phyloP scores from a whole-genome alignment of 2,888 invertebrate species.

The Nomada fucata region DNA sequence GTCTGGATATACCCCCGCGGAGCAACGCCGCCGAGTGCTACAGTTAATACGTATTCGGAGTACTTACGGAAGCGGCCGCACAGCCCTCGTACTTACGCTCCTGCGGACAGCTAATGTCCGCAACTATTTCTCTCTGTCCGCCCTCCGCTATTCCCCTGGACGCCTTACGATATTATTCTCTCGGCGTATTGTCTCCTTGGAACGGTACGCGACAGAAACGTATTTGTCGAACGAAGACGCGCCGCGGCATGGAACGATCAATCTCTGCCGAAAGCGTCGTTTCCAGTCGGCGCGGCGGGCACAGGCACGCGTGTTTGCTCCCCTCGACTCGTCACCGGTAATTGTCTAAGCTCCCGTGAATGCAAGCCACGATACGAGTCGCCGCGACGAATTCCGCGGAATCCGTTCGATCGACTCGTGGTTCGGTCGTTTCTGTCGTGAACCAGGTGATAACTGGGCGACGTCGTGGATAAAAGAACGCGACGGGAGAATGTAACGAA shows the following conservation, averaged over 20 bases:
- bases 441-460: too few species aligned
- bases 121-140: conserved; percentile 68
- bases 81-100: conserved; percentile 73
- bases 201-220: conserved; percentile 25
- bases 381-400: conserved; percentile 3
- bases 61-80: conserved; percentile 71
- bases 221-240: conserved; percentile 62
- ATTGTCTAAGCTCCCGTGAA: conserved; percentile 64
- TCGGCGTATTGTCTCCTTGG: conserved; percentile 60
- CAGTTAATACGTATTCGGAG: conserved; percentile 74
- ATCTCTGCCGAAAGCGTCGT: conserved; percentile 60
- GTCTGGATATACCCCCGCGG: conserved; percentile 68
- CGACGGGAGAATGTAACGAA: too few species aligned
- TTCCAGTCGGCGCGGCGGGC: conserved; percentile 40
- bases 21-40: conserved; percentile 45
- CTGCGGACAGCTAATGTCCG: conserved; percentile 76
- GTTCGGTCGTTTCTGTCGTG: too few species aligned
- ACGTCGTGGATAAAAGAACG: too few species aligned
- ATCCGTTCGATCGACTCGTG: too few species aligned
- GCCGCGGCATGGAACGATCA: conserved; percentile 59
- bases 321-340: conserved; percentile 35
- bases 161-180: conserved; percentile 69
- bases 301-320: conserved; percentile 42
- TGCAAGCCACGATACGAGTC: conserved; percentile 28
- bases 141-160: conserved; percentile 40